These are phyloP conservation scores for Orbicella faveolata DNA, from an alignment of 64 coral and sea anemone species.

Conservation along the genomic window DNA sequence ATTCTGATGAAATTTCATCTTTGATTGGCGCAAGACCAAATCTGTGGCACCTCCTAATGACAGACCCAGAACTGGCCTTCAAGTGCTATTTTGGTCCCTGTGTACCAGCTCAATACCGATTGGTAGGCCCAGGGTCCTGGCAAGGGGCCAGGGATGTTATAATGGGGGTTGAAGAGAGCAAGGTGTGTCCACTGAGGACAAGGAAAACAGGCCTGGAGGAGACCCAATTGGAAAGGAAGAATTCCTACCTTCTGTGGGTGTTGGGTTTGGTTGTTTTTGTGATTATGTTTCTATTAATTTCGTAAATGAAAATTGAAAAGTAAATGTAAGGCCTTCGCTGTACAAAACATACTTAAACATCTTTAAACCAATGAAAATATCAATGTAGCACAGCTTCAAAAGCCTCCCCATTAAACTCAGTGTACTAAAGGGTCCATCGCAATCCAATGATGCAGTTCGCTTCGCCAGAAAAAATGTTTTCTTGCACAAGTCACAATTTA, in stretches of 20 bases:
- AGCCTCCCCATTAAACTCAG: no score
- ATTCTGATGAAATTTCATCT: slow-evolving; percentile 41
- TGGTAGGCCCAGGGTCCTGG: slow-evolving; percentile 55
- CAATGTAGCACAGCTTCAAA: no score
- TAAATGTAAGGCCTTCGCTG: no score
- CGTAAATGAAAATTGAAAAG: neutral
- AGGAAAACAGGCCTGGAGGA: slow-evolving; percentile 31
- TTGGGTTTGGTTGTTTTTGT: neutral
- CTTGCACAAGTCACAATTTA: no score
- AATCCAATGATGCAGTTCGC: no score
- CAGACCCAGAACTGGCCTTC: slow-evolving; percentile 48
- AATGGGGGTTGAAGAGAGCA: slow-evolving; percentile 46
- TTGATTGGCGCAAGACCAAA: slow-evolving; percentile 53
- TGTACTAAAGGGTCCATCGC: no score
- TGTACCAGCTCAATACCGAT: slow-evolving; percentile 63
- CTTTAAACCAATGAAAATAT: no score
- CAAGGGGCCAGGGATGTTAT: slow-evolving; percentile 61
- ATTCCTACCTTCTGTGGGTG: neutral
- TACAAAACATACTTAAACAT: no score
- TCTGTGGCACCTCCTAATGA: slow-evolving; percentile 41
- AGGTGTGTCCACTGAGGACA: slow-evolving; percentile 14
- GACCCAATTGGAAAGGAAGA: neutral
- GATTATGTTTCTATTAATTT: neutral
- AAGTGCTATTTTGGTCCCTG: slow-evolving; percentile 67
- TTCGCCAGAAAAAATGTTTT: no score